These are phyloP conservation scores for Lordiphosa andalusiaca DNA, from an alignment of 2,888 invertebrate species.

Conservation along the genomic window DNA sequence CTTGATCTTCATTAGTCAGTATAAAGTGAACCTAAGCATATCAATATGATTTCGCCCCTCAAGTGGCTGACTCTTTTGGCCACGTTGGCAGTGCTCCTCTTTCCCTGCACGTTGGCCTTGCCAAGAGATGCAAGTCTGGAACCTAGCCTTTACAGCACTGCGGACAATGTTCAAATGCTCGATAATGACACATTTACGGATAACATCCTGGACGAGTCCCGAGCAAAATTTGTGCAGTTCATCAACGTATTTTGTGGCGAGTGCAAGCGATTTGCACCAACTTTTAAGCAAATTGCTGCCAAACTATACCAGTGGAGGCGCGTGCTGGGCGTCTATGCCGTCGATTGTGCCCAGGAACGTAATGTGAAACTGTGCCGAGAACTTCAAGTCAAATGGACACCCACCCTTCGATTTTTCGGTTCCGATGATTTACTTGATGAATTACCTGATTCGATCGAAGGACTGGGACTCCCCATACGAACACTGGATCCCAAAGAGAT, in stretches of 20 bases:
- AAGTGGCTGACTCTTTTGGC: slow-evolving; percentile 22
- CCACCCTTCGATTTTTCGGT: slow-evolving; percentile 34
- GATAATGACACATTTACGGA: slow-evolving; percentile 20
- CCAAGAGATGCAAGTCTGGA: slow-evolving; percentile 9
- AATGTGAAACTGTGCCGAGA: slow-evolving; percentile 48
- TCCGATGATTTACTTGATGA: not conserved
- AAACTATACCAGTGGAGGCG: slow-evolving; percentile 33
- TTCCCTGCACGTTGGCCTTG: not conserved
- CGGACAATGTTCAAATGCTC: slow-evolving; percentile 41
- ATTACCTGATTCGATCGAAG: no score
- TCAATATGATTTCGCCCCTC: slow-evolving; percentile 30
- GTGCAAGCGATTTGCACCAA: slow-evolving; percentile 92
- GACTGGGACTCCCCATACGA: not conserved
- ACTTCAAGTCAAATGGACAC: slow-evolving; percentile 31
- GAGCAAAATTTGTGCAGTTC: slow-evolving; percentile 85
- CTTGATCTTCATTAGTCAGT: slow-evolving; percentile 42
- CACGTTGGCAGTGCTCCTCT: slow-evolving; percentile 6
- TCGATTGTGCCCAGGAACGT: slow-evolving; percentile 49
- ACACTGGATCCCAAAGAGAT: not conserved
- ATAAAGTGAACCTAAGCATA: slow-evolving; percentile 48
- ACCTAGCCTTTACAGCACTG: slow-evolving; percentile 39
- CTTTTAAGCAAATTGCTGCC: slow-evolving; percentile 34
- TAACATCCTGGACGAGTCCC: slow-evolving; percentile 11
- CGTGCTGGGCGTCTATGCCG: slow-evolving; percentile 28
- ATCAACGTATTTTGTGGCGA: slow-evolving; percentile 97